Base-by-base conservation (phyloP, 2,888 invertebrate genomes). In the Sinotaia quadrata region DNA sequence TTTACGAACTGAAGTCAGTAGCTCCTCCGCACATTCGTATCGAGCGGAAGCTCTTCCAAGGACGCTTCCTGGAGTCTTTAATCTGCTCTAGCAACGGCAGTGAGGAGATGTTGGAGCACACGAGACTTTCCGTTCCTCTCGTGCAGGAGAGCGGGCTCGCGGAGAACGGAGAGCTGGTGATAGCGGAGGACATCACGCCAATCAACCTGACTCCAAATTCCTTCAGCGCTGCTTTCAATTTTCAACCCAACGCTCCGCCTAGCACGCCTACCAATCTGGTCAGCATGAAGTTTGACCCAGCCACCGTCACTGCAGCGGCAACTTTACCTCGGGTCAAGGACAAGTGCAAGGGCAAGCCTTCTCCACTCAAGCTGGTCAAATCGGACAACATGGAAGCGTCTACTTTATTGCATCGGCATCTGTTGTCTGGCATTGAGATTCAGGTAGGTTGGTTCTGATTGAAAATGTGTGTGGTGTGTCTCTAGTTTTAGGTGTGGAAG, bases 321-420 rank as follows among this genome's bases (percentile, higher is more conserved):
- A 85, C 85, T 7, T 69, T 85, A 71, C 85, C 85, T 29, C 76
- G 84, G 27, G 72, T 65, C 33, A 60, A 61, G 54, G 61, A 65
- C 54, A 67, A 71, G 31, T n/a, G n/a, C n/a, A 51, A 49, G 49
- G 34, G 60, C 56, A 63, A 47, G 15, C 70, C 68, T 90, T 92
- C 75, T 94, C 96, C 0, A 96, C 96, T 18, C 96, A 96, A 49
- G 21, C 60, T 65, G 34, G 60, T 60, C 18, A 65, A 54, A 8
- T 65, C 69, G 21, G 69, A 65, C 47, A 65, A 65, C 27, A 34
- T 66, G 15, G 69, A 59, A 4, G 41, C 54, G 18, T 36, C 51
- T 36, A 31, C 47, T 29, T 4, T 56, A 34, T 56, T 67, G 0
- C 47, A 56, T 3, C 36, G 61, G 41, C 59, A 36, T 15, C 62